Base-by-base conservation (phyloP, 2,113 vertebrate species). In the Antigone vipio region DNA sequence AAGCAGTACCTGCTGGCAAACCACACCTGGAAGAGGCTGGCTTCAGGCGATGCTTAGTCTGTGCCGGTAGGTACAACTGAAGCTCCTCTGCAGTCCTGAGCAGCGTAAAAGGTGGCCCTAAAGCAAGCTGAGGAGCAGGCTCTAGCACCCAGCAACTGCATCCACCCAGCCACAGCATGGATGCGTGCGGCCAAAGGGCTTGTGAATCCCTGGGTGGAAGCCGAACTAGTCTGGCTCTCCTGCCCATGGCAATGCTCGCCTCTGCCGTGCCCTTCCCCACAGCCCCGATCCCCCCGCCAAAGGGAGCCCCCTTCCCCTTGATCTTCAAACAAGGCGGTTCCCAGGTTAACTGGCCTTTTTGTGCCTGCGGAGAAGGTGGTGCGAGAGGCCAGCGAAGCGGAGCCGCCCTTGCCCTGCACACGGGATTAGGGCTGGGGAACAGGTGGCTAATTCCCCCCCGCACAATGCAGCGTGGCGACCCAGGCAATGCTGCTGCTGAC, bases 371-470 rank as follows among this genome's bases (percentile, higher is more conserved):
- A 35, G 71, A 23, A 2, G 77, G 26, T 6, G 26, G 59, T 18
- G 60, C 9, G 6, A 32, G 49, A 15, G 47, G 78, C 64, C 59
- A 22, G 53, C 9, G 30, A 6, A 60, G 64, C 34, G 2, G 45
- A 42, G 52, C 72, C 1, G 6, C 22, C 64, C 30, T n/a, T 3
- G 34, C 60, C 80, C 75, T 1, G 3, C 0, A 0, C 9, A 6
- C 3, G 3, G 89, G 86, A 85, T 88, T 63, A 76, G 82, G 52
- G 82, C 68, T 26, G 68, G 68, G 78, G 63, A 69, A 6, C 80
- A 88, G 94, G 95, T 92, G 96, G 88, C n/a, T 73, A 56, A 83
- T 88, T 93, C 84, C 85, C 50, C 62, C 81, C 75, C 10, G 4
- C 53, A 69, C 80, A 85, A 56, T 15, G 49, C 68, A 11, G 62